phyloP scores from a whole-genome alignment of 2,113 vertebrate genomes.

The Misgurnus mizolepis region DNA sequence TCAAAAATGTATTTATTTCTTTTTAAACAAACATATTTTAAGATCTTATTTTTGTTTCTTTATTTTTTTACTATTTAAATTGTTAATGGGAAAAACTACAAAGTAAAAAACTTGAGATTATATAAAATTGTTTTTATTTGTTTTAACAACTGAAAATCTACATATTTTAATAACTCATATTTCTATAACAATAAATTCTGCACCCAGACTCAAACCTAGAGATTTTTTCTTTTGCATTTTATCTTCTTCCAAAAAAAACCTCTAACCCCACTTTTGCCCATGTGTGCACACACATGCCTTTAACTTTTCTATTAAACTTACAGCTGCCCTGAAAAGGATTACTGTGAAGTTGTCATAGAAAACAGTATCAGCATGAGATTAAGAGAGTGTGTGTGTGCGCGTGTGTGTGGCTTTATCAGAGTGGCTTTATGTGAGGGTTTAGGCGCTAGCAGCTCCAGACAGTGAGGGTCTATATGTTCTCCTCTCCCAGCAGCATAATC shows the following conservation, averaged over 20 bases:
- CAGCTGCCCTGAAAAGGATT: conserved; percentile 46
- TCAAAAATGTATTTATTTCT: background rate
- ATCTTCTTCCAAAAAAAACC: conserved; percentile 10
- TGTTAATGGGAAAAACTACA: too few species aligned
- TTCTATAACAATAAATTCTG: background rate
- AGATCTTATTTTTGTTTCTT: background rate
- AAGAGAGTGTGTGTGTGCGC: conserved; percentile 35
- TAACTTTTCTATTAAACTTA: conserved; percentile 57
- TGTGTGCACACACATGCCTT: conserved; percentile 27
- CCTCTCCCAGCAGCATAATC: conserved; percentile 73
- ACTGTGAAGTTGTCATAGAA: conserved; percentile 58
- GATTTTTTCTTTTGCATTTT: conserved; percentile 1
- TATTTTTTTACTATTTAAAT: background rate
- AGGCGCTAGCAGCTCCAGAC: conserved; percentile 38
- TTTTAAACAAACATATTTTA: background rate
- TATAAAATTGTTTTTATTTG: too few species aligned
- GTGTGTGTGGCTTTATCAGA: conserved; percentile 47
- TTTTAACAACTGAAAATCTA: too few species aligned
- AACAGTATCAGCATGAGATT: conserved; percentile 54
- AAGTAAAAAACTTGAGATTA: too few species aligned
- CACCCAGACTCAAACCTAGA: background rate
- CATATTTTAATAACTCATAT: background rate
- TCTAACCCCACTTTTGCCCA: conserved; percentile 10
- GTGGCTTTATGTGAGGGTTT: conserved; percentile 40
- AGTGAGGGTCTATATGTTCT: conserved; percentile 65